Evolutionary conservation across 1,140 invertebrate species (phyloP).

Genomic region (Cyrtorhinus lividipennis): DNA sequence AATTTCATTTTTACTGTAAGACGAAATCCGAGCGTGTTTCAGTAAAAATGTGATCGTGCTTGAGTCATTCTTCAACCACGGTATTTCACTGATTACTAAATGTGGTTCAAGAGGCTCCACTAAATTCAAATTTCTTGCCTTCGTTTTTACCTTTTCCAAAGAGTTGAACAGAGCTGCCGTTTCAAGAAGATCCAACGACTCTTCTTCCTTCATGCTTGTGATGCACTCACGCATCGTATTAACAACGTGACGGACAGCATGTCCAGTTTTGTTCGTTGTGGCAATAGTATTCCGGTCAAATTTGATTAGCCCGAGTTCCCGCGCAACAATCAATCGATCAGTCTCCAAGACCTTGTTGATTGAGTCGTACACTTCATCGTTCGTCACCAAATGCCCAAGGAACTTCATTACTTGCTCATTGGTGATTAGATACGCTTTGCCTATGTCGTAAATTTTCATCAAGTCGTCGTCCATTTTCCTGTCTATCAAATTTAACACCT

Average conservation of each 20-base stretch:
- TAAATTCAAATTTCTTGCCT: background rate
- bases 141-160: slow-evolving; percentile 1
- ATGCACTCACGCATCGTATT: slow-evolving; percentile 12
- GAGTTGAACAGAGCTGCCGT: background rate
- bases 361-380: background rate
- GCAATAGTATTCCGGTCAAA: background rate
- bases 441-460: slow-evolving; percentile 10
- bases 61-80: slow-evolving; percentile 8
- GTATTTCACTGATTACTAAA: slow-evolving; percentile 4
- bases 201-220: slow-evolving; percentile 7
- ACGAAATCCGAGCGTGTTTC: background rate
- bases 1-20: background rate
- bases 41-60: slow-evolving; percentile 1
- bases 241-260: slow-evolving; percentile 9
- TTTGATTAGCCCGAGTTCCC: background rate
- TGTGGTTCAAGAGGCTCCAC: slow-evolving; percentile 2
- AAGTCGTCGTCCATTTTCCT: slow-evolving; percentile 12
- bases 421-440: slow-evolving; percentile 11
- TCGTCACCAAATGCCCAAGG: slow-evolving; percentile 7
- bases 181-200: slow-evolving; percentile 6
- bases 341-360: background rate
- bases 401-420: slow-evolving; percentile 12
- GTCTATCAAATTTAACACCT: slow-evolving; percentile 5
- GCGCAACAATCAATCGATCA: background rate
- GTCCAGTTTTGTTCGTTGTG: slow-evolving; percentile 4